A percentile compares a stretch with the other conserved stretches of the same genome.
Conservation (phyloP, 2,797 vertebrate species). For the Gila robusta region DNA sequence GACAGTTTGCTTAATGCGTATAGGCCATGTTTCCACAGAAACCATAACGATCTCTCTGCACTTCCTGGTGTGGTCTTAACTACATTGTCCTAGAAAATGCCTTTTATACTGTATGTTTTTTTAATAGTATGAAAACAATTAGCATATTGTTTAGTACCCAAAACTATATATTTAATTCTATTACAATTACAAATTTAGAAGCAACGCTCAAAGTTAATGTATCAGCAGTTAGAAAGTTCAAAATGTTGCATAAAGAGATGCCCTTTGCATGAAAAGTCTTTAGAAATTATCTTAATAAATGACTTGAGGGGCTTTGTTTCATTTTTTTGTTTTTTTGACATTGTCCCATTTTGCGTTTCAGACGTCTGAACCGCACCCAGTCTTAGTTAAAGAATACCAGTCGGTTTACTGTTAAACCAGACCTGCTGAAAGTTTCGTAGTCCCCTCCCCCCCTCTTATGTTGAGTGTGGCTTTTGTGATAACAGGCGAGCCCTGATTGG, state of each 20-base stretch:
- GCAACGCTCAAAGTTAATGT: background rate
- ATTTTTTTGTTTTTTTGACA: constrained; percentile 29
- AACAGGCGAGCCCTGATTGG: constrained; percentile 73
- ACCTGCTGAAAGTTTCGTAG: constrained; percentile 77
- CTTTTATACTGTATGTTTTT: background rate
- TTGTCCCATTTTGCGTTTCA: constrained; percentile 63
- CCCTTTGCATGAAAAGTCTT: constrained; percentile 21
- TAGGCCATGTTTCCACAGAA: constrained; percentile 44
- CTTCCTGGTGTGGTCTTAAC: constrained; percentile 17
- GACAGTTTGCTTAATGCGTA: constrained; percentile 38
- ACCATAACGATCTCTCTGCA: background rate
- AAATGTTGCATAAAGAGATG: background rate
- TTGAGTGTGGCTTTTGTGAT: constrained; percentile 73
- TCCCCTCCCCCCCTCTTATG: constrained; percentile 71
- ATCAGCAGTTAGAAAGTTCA: background rate
- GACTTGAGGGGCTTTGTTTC: constrained; percentile 52
- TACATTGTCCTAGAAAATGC: background rate
- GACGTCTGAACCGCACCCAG: constrained; percentile 70
- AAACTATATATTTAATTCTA: background rate
- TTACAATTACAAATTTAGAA: background rate
- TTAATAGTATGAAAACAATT: background rate
- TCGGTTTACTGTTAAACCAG: constrained; percentile 82
- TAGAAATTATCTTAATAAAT: constrained; percentile 34
- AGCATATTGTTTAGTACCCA: background rate
- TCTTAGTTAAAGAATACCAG: constrained; percentile 79